Evolutionary conservation across 2,113 vertebrate species (phyloP).

Genomic region (Hepsetus odoe): DNA sequence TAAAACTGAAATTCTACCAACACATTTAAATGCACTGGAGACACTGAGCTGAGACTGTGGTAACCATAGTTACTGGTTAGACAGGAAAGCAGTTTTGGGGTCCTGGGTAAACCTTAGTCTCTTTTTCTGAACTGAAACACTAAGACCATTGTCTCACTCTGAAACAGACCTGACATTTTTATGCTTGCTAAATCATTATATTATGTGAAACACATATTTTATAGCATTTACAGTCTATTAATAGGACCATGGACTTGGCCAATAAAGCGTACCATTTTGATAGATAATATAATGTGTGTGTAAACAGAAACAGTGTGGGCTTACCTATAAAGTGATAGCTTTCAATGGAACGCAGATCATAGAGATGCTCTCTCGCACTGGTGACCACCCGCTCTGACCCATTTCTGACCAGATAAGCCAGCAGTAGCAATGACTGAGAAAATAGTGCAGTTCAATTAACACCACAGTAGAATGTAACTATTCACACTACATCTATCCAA

Average conservation of each 20-base stretch:
- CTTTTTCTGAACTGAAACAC: constrained; percentile 1
- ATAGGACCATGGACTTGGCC: neutral
- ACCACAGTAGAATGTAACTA: too few species aligned
- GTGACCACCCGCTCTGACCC: constrained; percentile 98
- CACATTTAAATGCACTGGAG: neutral
- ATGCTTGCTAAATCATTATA: neutral
- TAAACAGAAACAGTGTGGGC: constrained; percentile 52
- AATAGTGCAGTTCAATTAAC: neutral
- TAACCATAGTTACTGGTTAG: constrained; percentile 30
- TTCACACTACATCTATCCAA: too few species aligned
- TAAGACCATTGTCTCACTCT: neutral
- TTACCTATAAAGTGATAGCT: constrained; percentile 99
- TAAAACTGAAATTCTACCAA: constrained; percentile 5
- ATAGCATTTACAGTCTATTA: neutral
- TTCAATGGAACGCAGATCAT: constrained; percentile 97
- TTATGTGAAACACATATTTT: neutral
- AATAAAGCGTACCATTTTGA: too few species aligned
- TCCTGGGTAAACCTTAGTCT: constrained; percentile 13
- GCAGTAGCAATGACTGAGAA: constrained; percentile 90
- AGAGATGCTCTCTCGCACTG: constrained; percentile 97
- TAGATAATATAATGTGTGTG: neutral
- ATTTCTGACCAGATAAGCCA: constrained; percentile 97
- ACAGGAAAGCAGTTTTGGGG: constrained; percentile 56
- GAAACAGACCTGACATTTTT: neutral
- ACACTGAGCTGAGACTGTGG: neutral